Percentiles rank a stretch among this genome's conserved stretches.
Conservation (phyloP, 2,797 vertebrate genomes). For the Tragelaphus oryx region DNA sequence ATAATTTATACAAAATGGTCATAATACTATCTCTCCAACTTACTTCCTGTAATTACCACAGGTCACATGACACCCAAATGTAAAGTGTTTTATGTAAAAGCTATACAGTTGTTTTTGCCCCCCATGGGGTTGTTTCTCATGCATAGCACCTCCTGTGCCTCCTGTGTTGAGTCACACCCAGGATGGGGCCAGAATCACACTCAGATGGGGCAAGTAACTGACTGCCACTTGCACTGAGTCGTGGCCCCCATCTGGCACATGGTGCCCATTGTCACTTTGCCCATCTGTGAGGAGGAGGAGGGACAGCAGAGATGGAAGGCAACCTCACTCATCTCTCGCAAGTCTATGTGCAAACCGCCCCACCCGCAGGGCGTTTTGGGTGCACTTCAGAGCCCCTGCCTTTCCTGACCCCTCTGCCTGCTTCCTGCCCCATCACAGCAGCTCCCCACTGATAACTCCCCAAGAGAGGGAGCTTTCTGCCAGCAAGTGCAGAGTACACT, state of each 20-base stretch:
- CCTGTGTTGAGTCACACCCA: neutral
- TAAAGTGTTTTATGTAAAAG: neutral
- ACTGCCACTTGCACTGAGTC: neutral
- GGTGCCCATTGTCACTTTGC: neutral
- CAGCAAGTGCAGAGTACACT: neutral
- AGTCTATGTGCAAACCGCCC: no score
- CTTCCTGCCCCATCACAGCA: neutral
- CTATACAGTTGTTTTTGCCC: neutral
- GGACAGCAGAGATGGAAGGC: neutral
- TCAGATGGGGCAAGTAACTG: neutral
- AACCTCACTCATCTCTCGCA: neutral
- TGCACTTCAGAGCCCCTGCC: neutral
- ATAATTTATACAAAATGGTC: conserved; percentile 2
- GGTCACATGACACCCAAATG: neutral
- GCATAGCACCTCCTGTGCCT: neutral
- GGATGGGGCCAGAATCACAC: neutral
- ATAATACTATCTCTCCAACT: conserved; percentile 66
- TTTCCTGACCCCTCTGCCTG: neutral
- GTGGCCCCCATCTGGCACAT: neutral
- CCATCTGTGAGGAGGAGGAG: neutral
- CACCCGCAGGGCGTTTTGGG: neutral
- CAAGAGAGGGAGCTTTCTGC: neutral
- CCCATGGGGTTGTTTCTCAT: neutral
- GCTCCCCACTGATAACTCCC: neutral
- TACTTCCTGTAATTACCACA: neutral